Evolutionary conservation across 2,888 invertebrate genomes (phyloP).

Genomic region (Amaurobius ferox): DNA sequence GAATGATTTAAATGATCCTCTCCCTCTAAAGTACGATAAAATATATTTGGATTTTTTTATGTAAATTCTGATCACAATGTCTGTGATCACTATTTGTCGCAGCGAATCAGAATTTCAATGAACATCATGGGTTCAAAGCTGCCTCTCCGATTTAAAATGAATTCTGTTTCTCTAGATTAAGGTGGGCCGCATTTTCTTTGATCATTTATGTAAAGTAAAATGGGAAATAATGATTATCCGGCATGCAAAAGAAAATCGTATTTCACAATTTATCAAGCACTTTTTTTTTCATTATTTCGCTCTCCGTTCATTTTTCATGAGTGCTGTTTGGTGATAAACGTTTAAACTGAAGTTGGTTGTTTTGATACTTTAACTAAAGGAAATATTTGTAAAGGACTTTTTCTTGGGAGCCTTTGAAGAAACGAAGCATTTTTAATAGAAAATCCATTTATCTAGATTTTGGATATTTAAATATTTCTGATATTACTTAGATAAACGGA

Average conservation of each 20-base stretch:
- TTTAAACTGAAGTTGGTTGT: too few relatives aligned
- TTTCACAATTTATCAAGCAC: too few relatives aligned
- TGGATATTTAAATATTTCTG: too few relatives aligned
- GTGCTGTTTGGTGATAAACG: neutral
- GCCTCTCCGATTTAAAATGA: slow-evolving; percentile 1
- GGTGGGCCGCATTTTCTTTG: neutral
- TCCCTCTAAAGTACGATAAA: neutral
- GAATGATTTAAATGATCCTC: neutral
- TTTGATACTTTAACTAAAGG: too few relatives aligned
- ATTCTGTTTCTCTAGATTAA: neutral
- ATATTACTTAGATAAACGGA: too few relatives aligned
- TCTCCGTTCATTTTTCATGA: neutral
- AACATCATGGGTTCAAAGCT: neutral
- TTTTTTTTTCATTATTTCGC: neutral
- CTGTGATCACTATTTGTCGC: slow-evolving; percentile 8
- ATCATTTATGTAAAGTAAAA: slow-evolving; percentile 3
- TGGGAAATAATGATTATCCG: neutral
- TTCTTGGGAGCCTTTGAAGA: too few relatives aligned
- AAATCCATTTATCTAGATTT: too few relatives aligned
- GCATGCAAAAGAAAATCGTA: neutral
- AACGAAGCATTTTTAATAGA: too few relatives aligned
- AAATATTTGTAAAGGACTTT: too few relatives aligned
- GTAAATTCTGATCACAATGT: slow-evolving; percentile 4
- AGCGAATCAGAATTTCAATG: slow-evolving; percentile 2
- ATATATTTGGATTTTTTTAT: slow-evolving; percentile 6